Evolutionary conservation across 2,113 vertebrate species (phyloP), one percentile per base, ranked within the genome.

Genomic region (Ailurus styani): DNA sequence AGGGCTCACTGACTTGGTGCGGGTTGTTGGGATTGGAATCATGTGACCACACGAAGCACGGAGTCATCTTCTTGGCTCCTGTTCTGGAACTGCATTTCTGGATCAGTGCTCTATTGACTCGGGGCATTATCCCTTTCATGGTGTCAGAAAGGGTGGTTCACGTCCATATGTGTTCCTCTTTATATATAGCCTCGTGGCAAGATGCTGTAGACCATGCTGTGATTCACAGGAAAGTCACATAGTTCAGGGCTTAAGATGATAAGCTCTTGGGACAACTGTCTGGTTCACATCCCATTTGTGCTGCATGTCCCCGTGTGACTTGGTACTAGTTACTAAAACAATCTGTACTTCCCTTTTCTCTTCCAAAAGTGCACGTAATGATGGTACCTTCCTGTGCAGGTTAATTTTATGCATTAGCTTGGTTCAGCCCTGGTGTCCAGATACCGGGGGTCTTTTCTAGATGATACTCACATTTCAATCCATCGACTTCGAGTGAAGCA

Each of bases 121-220:
- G 13, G 1, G 34, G 42, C 27, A 1, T 42, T 29, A 42, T 10
- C 34, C 14, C 79, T 79, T 54, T 60, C 86, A 42, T 15, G 6
- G 7, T 34, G 4, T 42, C 78, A 89, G 84, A 75, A 87, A 57
- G 37, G 42, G 47, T 5, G 5, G 50, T 27, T 37, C 34, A 5
- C 42, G 31, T 37, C 18, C n/a, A 47, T 5, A 47, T 5, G 52
- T 42, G 57, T 12, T 27, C 21, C 47, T 25, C 34, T 78, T 17
- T 66, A 34, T 42, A 15, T 7, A 31, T 10, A 34, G 15, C 6
- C 70, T 45, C 31, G 8, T 11, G 11, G 27, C 20, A 66, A 8
- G 50, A 42, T 34, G 25, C 8, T 14, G 55, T 34, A 11, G 7
- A 12, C 10, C 2, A 1, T 0, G 4, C 42, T 23, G 2, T 42